phyloP scores from a whole-genome alignment of 2,888 invertebrate species.

The Mermis nigrescens region DNA sequence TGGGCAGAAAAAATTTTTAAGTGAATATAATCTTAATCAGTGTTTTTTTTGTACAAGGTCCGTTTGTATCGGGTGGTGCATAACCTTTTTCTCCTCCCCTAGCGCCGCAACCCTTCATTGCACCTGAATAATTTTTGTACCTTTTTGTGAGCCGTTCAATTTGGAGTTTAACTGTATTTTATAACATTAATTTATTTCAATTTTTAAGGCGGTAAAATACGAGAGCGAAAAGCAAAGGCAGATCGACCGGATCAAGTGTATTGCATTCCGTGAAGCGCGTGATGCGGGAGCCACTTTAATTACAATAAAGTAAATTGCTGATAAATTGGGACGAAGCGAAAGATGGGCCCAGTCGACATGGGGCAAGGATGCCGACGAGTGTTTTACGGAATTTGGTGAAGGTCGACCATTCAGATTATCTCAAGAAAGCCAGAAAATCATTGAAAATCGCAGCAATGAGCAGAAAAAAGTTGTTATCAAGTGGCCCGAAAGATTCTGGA shows the following conservation, averaged over 20 bases:
- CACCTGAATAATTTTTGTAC: too few relatives aligned
- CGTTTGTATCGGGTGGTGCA: too few relatives aligned
- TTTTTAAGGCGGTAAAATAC: too few relatives aligned
- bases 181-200: too few relatives aligned
- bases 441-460: neutral
- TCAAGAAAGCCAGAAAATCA: neutral
- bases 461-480: neutral
- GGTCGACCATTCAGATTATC: neutral
- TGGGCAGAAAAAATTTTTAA: too few relatives aligned
- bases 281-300: neutral
- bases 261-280: neutral
- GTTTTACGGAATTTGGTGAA: neutral
- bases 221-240: neutral
- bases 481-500: neutral
- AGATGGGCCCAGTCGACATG: neutral
- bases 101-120: too few relatives aligned
- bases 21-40: too few relatives aligned
- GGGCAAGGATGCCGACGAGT: neutral
- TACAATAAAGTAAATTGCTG: neutral
- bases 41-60: too few relatives aligned
- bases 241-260: neutral
- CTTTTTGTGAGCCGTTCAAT: too few relatives aligned
- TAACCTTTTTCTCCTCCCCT: too few relatives aligned
- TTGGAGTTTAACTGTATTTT: too few relatives aligned
- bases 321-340: neutral